Percentiles rank a stretch among this genome's conserved stretches.
phyloP scores from a whole-genome alignment of 2,113 vertebrate species.

The Pitta sordida region DNA sequence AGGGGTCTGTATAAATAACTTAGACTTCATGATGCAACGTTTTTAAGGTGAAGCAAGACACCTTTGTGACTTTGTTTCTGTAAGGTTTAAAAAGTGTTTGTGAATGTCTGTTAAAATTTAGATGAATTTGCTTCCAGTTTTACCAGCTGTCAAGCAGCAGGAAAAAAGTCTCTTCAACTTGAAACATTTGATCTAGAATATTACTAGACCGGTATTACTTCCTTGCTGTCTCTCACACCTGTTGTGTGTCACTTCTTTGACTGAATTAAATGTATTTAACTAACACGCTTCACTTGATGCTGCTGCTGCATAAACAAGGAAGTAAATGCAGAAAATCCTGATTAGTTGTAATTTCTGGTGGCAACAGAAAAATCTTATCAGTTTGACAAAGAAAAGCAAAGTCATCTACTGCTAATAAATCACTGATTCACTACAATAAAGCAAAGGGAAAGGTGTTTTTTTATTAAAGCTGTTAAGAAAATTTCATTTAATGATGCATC shows the following conservation, averaged over 20 bases:
- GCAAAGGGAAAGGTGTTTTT: neutral
- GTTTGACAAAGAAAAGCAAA: neutral
- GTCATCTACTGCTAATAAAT: neutral
- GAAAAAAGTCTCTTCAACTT: too few relatives aligned
- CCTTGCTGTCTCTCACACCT: neutral
- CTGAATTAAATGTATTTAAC: neutral
- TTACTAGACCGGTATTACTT: too few relatives aligned
- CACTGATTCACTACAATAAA: neutral
- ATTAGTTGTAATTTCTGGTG: neutral
- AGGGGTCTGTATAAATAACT: neutral
- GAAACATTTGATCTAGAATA: too few relatives aligned
- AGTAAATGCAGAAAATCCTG: conserved; percentile 1
- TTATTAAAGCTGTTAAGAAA: neutral
- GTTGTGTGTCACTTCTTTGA: neutral
- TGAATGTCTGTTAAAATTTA: neutral
- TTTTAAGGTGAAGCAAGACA: neutral
- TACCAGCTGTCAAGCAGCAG: too few relatives aligned
- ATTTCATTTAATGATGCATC: neutral
- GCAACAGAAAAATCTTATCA: neutral
- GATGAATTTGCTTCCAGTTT: neutral
- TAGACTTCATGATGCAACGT: fast-evolving
- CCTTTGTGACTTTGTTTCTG: neutral
- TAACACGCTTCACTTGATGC: neutral
- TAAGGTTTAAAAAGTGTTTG: neutral
- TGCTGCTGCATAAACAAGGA: conserved; percentile 2